phyloP scores from a whole-genome alignment of 2,797 vertebrate genomes.

The Eleutherodactylus coqui region DNA sequence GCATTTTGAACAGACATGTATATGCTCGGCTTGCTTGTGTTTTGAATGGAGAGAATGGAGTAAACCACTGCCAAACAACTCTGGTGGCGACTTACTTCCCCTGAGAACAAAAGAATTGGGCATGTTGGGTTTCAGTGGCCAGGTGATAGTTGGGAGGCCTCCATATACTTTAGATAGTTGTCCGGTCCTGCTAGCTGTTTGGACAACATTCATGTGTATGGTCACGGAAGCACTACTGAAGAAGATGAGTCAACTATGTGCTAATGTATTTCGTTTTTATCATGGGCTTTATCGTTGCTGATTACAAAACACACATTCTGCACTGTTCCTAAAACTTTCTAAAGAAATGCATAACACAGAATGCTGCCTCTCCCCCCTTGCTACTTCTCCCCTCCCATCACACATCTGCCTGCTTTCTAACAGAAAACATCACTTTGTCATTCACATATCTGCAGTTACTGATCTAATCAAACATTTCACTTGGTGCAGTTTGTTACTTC shows the following conservation, averaged over 20 bases:
- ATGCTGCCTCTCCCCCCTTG: neutral
- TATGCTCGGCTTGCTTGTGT: too few species aligned
- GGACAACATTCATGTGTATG: too few species aligned
- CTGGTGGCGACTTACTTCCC: too few species aligned
- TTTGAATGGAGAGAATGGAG: too few species aligned
- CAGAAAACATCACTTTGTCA: slow-evolving; percentile 40
- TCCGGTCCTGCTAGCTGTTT: too few species aligned
- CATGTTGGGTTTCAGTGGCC: too few species aligned
- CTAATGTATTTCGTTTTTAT: neutral
- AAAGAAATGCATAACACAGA: neutral
- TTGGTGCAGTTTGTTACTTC: slow-evolving; percentile 69
- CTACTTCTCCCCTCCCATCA: neutral
- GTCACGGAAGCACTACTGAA: neutral
- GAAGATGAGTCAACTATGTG: neutral
- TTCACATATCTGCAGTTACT: slow-evolving; percentile 39
- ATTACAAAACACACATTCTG: neutral
- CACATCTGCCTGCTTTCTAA: slow-evolving; percentile 15
- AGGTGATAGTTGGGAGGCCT: too few species aligned
- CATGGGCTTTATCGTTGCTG: neutral
- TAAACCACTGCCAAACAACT: too few species aligned
- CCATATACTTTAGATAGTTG: too few species aligned
- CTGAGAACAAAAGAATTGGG: too few species aligned
- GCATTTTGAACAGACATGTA: too few species aligned
- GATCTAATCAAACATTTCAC: slow-evolving; percentile 71
- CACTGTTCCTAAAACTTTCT: neutral